Percentiles rank a stretch among this genome's conserved stretches.
Evolutionary conservation across 1,140 invertebrate genomes (phyloP).

Genomic region (Capitella teleta): DNA sequence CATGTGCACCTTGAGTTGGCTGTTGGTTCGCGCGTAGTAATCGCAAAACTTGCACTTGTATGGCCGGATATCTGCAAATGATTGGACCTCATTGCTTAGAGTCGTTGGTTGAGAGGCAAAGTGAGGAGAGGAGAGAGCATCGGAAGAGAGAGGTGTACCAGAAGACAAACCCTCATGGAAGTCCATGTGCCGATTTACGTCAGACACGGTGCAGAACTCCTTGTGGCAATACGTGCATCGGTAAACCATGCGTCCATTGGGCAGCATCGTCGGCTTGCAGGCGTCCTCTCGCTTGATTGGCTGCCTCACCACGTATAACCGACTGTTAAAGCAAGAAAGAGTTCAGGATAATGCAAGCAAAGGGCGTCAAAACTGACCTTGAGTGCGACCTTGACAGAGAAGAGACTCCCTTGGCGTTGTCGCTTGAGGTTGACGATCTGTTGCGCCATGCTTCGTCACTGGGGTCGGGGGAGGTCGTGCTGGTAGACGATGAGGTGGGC

Average conservation of each 20-base stretch:
- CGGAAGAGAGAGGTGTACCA: too few species aligned
- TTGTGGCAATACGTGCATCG: conserved; percentile 43
- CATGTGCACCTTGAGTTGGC: conserved; percentile 47
- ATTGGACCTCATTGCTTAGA: background rate
- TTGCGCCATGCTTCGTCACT: too few species aligned
- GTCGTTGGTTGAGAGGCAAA: too few species aligned
- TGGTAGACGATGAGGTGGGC: too few species aligned
- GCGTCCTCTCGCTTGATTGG: conserved; percentile 34
- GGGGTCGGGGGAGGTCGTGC: too few species aligned
- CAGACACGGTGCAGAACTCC: conserved; percentile 42
- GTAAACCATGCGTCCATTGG: conserved; percentile 40
- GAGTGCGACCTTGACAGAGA: conserved; percentile 11
- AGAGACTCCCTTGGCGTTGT: background rate
- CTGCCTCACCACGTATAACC: conserved; percentile 37
- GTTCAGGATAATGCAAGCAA: background rate
- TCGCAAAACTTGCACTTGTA: conserved; percentile 46
- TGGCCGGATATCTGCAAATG: conserved; percentile 41
- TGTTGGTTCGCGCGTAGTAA: conserved; percentile 45
- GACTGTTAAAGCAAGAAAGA: conserved; percentile 13
- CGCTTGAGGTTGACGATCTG: too few species aligned
- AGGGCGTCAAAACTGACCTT: background rate
- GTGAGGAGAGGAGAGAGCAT: too few species aligned
- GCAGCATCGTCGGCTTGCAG: conserved; percentile 32
- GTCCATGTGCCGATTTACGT: conserved; percentile 45
- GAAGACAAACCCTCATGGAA: conserved; percentile 46